A percentile compares a stretch with the other conserved stretches of the same genome.
Conservation (phyloP, 2,113 vertebrate species). For the Ardeotis arabs region DNA sequence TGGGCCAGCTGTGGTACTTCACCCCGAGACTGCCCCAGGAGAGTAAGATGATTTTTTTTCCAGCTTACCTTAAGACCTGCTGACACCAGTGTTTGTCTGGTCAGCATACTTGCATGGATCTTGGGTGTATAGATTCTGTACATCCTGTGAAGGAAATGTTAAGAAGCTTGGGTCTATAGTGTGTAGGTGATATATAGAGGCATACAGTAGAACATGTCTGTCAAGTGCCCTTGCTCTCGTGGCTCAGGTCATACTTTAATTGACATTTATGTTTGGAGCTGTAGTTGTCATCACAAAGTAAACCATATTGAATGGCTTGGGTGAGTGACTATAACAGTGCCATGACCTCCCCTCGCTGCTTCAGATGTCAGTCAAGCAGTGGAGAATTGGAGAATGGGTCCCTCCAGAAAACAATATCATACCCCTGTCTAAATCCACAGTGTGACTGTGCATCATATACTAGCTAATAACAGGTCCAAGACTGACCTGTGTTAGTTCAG, state of each 20-base stretch:
- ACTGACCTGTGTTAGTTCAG: neutral
- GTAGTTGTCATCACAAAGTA: neutral
- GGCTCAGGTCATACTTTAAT: neutral
- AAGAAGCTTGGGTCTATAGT: neutral
- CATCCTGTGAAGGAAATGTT: neutral
- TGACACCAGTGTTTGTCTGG: neutral
- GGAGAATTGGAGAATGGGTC: neutral
- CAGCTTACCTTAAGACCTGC: neutral
- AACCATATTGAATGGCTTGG: neutral
- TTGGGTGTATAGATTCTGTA: neutral
- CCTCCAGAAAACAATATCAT: neutral
- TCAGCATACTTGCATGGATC: neutral
- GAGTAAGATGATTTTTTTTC: neutral
- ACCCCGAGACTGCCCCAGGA: neutral
- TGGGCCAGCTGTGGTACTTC: neutral
- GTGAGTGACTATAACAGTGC: neutral
- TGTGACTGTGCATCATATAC: neutral
- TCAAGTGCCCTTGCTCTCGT: neutral
- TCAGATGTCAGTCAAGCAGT: neutral
- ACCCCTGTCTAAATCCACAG: neutral
- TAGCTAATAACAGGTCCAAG: neutral
- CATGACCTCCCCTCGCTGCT: neutral
- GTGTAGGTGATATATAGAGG: neutral
- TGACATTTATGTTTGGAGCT: neutral
- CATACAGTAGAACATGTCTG: neutral